Base-by-base conservation (phyloP, 2,113 vertebrate genomes). In the Elephas maximus region DNA sequence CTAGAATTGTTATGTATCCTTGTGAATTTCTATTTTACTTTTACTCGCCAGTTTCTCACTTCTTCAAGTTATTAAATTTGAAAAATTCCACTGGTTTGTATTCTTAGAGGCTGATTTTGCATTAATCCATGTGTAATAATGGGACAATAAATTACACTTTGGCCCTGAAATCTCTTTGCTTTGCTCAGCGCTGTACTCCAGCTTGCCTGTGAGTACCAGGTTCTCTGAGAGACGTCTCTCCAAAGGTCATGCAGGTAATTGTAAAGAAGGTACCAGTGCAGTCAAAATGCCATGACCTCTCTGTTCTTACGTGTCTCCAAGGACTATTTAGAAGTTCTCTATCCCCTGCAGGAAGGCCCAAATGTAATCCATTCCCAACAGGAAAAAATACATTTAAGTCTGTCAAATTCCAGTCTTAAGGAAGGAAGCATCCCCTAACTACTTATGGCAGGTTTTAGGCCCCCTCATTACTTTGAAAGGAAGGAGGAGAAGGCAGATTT, bases 231-330 rank as follows among this genome's bases (percentile, higher is more conserved):
- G 67, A 74, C 48, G 51, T 23, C 18, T 92, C 33, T 60, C 30
- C 91, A 77, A 90, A 97, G 60, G 88, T 85, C 41, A 53, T 24
- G 6, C 41, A 48, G 37, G 10, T 83, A 87, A 96, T 90, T 93
- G 60, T 67, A 80, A 90, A 83, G 81, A 83, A 91, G 63, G 33
- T 18, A 53, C 44, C n/a, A 45, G 18, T 1, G 30, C 77, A 23
- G 9, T 95, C 94, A 88, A 92, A 95, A 97, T 96, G 33, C 30
- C 23, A 14, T 63, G 62, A 53, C 81, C 92, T 93, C 93, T 96
- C 60, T 79, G 60, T 63, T 90, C 24, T 63, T n/a, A 8, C 18
- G 1, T 93, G n/a, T 85, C 81, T 96, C 84, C 24, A 12, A 48
- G 51, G 60, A 53, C 41, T 85, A 60, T 73, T 95, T 88, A 81